These are phyloP conservation scores for Junco hyemalis DNA, from an alignment of 2,113 vertebrate genomes.

Conservation along the genomic window DNA sequence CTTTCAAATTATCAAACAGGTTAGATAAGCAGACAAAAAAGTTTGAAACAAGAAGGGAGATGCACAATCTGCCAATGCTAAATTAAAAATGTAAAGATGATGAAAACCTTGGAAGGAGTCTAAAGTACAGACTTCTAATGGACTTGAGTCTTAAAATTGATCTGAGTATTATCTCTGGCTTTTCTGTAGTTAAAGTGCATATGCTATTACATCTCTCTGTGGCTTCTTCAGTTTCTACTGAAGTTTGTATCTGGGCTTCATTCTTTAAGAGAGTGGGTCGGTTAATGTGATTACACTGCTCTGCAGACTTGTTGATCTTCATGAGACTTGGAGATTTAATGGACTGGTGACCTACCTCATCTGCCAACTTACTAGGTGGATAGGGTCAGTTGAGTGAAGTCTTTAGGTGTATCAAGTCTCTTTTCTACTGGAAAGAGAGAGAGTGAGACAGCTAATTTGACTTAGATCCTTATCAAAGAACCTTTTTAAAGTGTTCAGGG, in stretches of 20 bases:
- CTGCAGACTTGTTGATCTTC: background rate
- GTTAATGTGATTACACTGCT: background rate
- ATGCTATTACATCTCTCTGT: background rate
- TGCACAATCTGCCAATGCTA: background rate
- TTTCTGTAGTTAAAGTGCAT: background rate
- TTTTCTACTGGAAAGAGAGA: background rate
- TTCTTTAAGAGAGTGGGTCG: background rate
- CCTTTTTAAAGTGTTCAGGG: background rate
- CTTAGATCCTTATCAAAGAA: background rate
- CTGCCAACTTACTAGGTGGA: background rate
- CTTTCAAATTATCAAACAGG: background rate
- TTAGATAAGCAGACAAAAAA: background rate
- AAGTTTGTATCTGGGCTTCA: background rate
- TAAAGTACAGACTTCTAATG: background rate
- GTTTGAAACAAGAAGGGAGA: background rate
- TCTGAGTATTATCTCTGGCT: background rate
- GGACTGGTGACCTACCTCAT: background rate
- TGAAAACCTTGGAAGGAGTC: background rate
- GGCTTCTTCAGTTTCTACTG: background rate
- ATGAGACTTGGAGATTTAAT: background rate
- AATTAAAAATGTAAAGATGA: background rate
- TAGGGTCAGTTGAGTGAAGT: background rate
- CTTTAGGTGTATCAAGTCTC: background rate
- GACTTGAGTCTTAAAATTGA: background rate
- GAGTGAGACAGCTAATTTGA: background rate